These are phyloP conservation scores for Ciconia stormi DNA, from an alignment of 2,113 vertebrate species.

Conservation along the genomic window DNA sequence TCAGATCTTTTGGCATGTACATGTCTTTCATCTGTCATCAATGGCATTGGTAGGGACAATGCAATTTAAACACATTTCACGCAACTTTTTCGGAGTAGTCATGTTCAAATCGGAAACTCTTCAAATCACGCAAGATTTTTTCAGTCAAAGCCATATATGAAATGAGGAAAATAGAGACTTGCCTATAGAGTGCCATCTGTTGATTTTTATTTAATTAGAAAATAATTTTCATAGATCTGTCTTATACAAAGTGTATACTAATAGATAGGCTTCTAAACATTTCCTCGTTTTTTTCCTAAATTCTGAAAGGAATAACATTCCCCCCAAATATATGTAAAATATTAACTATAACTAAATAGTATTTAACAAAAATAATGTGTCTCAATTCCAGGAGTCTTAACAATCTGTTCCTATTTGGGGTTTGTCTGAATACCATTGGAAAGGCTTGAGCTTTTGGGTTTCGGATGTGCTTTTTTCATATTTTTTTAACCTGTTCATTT, in stretches of 20 bases:
- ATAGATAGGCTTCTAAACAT: background rate
- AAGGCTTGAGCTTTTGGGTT: background rate
- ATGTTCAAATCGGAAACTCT: background rate
- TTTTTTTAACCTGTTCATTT: constrained; percentile 43
- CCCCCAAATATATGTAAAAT: background rate
- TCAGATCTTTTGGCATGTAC: background rate
- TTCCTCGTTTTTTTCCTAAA: background rate
- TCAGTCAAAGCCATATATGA: background rate
- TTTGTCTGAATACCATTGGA: background rate
- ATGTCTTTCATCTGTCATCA: background rate
- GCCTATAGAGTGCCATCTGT: constrained; percentile 45
- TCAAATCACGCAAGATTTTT: background rate
- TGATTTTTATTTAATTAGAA: constrained; percentile 37
- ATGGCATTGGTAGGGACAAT: background rate
- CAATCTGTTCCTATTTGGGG: background rate
- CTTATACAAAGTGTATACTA: background rate
- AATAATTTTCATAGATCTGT: background rate
- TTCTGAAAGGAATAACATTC: background rate
- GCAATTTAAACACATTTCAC: background rate
- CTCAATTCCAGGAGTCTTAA: background rate
- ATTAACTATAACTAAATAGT: background rate
- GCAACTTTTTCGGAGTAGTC: background rate
- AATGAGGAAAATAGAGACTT: background rate
- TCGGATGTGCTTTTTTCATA: background rate
- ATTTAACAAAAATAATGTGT: background rate